Conservation (phyloP, 35 echinoderm and acorn worm genomes). For the Ophiothrix spiculata region DNA sequence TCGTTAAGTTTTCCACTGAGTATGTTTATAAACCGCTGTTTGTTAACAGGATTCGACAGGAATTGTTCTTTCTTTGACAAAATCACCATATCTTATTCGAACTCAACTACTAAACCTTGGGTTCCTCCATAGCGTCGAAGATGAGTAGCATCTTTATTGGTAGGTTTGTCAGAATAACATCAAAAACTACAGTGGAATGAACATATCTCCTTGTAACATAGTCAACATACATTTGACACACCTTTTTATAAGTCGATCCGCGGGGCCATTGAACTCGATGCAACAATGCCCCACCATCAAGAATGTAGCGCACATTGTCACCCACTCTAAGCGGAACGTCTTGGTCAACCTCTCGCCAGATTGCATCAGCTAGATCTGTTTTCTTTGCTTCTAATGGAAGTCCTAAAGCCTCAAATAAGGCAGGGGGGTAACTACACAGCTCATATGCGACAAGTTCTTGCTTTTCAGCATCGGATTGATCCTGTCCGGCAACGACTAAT, state of each 20-base stretch:
- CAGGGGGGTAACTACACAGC: constrained; percentile 77
- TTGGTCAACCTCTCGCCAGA: constrained; percentile 29
- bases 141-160: constrained; percentile 42
- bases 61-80: constrained; percentile 53
- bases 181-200: constrained; percentile 45
- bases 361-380: constrained; percentile 46
- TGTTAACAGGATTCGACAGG: constrained; percentile 37
- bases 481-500: constrained; percentile 24
- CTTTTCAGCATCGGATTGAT: background rate
- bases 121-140: background rate
- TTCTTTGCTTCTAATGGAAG: constrained; percentile 23
- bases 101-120: constrained; percentile 24
- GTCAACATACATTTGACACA: background rate
- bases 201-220: constrained; percentile 19
- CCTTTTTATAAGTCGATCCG: constrained; percentile 23
- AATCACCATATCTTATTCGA: constrained; percentile 24
- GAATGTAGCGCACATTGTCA: constrained; percentile 56
- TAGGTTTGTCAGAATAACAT: constrained; percentile 44
- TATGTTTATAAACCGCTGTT: constrained; percentile 50
- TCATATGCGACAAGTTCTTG: constrained; percentile 57
- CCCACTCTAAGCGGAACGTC: background rate
- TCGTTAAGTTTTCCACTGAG: background rate
- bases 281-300: constrained; percentile 74
- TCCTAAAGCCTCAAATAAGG: constrained; percentile 42
- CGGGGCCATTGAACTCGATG: constrained; percentile 58